Percentiles rank a stretch among this genome's conserved stretches.
These are phyloP conservation scores for Brienomyrus longianalis DNA, from an alignment of 2,113 vertebrate genomes.

Conservation along the genomic window DNA sequence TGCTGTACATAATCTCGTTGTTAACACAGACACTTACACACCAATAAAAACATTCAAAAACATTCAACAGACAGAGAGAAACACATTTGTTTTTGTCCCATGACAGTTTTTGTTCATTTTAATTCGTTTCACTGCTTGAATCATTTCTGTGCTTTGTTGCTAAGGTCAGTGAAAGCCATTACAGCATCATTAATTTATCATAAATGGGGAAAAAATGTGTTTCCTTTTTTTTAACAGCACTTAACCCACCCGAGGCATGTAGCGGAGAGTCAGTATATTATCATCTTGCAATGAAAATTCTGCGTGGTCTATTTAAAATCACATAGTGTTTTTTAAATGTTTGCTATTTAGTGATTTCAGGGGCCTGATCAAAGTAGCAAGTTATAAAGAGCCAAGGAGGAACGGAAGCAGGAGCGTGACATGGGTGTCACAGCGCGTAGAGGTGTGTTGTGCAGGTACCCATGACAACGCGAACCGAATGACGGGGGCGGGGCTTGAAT, in stretches of 20 bases:
- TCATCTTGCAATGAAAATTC: background rate
- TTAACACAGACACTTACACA: background rate
- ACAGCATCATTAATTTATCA: background rate
- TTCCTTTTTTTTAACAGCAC: background rate
- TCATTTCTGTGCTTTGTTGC: background rate
- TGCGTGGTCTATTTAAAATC: background rate
- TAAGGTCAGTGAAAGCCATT: background rate
- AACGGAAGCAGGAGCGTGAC: background rate
- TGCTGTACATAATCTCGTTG: background rate
- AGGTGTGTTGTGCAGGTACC: background rate
- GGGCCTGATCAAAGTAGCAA: background rate
- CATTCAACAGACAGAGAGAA: background rate
- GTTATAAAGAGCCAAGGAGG: background rate
- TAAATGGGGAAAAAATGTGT: background rate
- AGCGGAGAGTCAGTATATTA: background rate
- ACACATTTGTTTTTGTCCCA: background rate
- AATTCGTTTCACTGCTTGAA: background rate
- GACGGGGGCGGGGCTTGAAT: background rate
- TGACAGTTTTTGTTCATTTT: background rate
- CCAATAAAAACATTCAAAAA: background rate
- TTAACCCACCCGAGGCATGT: background rate
- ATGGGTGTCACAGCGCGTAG: background rate
- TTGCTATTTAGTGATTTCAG: background rate
- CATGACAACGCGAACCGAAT: background rate
- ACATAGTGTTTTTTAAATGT: background rate